These are phyloP conservation scores for Platysternon megacephalum DNA, from an alignment of 2,113 vertebrate species.

Conservation along the genomic window DNA sequence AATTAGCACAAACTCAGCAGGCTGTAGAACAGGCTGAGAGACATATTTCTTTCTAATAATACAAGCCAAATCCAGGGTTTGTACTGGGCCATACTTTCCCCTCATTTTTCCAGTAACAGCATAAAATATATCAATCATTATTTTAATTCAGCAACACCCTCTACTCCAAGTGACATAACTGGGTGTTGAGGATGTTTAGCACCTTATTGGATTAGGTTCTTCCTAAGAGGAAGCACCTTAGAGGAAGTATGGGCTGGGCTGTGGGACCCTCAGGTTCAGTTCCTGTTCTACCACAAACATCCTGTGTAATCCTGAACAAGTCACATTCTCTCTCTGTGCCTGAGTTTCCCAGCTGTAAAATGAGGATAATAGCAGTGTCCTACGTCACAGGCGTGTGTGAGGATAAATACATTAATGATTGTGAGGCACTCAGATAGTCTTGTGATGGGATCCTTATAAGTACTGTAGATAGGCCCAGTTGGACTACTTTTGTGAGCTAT, in stretches of 20 bases:
- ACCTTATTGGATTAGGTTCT: background rate
- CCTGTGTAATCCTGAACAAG: background rate
- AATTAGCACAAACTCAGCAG: no score
- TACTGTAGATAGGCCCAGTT: background rate
- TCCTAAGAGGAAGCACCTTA: no score
- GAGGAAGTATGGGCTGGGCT: background rate
- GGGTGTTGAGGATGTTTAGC: background rate
- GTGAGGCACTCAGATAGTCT: background rate
- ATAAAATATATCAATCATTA: no score
- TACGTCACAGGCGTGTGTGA: background rate
- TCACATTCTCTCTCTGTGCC: background rate
- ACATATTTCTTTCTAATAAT: no score
- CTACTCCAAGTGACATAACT: background rate
- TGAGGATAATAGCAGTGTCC: background rate
- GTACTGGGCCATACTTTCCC: no score
- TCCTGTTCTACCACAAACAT: background rate
- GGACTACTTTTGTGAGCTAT: background rate
- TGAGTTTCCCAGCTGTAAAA: background rate
- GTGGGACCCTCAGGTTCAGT: background rate
- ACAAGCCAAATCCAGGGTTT: no score
- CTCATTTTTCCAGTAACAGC: no score
- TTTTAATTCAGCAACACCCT: background rate
- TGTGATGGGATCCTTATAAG: no score
- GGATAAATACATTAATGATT: background rate
- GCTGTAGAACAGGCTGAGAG: no score